Conservation (phyloP, 2,113 vertebrate genomes). For the Heterotilapia buettikoferi region DNA sequence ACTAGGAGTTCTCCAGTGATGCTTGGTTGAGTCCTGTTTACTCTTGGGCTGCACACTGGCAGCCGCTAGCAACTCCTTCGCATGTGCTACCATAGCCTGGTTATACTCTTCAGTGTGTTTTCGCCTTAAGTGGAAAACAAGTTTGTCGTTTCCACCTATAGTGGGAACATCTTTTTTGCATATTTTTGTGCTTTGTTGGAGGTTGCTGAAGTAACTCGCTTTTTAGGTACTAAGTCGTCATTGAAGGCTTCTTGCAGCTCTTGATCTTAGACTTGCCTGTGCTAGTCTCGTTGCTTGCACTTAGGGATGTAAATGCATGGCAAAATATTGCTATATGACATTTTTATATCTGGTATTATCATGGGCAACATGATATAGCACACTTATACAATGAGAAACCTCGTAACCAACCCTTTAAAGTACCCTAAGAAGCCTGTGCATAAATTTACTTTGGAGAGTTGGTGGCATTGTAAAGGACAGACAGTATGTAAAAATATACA, state of each 20-base stretch:
- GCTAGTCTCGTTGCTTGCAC: background rate
- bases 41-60: fast-evolving
- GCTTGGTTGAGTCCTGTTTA: background rate
- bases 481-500: background rate
- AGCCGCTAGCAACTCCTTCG: background rate
- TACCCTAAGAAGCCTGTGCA: background rate
- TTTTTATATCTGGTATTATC: background rate
- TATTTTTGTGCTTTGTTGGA: background rate
- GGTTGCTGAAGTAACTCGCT: background rate
- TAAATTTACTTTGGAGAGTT: background rate
- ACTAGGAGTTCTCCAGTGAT: background rate
- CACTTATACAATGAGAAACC: background rate
- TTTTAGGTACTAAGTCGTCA: background rate
- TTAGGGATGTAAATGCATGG: background rate
- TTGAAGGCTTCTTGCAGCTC: background rate
- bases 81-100: background rate
- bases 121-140: background rate
- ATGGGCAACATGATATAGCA: background rate
- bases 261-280: background rate
- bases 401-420: background rate
- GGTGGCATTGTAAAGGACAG: background rate
- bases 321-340: background rate
- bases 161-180: background rate
- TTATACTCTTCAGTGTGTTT: background rate
- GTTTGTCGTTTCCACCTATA: background rate